Conservation (phyloP, 1,140 invertebrate species). For the Anoplolepis gracilipes region DNA sequence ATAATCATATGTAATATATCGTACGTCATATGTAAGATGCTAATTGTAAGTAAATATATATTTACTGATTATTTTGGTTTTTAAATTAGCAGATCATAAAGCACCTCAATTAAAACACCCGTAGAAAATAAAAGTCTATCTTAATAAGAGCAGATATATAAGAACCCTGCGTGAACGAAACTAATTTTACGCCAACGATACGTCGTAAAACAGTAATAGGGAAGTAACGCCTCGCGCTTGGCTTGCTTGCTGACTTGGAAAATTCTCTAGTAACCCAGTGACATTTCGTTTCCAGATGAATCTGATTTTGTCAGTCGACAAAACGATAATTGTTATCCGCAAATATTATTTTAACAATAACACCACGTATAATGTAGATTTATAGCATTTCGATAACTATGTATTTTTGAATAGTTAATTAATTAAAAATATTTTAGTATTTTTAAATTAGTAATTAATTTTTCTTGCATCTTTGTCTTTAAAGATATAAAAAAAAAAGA, state of each 20-base stretch:
- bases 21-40: no score
- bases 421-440: no score
- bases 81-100: neutral
- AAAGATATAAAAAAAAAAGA: neutral
- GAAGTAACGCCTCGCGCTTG: constrained; percentile 34
- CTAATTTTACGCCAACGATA: constrained; percentile 49
- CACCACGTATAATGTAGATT: no score
- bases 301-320: constrained; percentile 46
- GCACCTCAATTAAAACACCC: neutral
- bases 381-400: neutral
- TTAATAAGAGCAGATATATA: constrained; percentile 17
- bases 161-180: constrained; percentile 25
- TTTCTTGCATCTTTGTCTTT: neutral
- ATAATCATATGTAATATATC: neutral
- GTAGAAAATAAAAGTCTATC: neutral
- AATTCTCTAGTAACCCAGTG: constrained; percentile 71
- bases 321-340: neutral
- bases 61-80: neutral
- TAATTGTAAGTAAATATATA: neutral
- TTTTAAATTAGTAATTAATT: neutral
- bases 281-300: constrained; percentile 52
- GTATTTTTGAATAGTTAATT: no score
- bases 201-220: constrained; percentile 44
- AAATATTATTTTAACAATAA: constrained; percentile 17
- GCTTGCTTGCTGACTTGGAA: constrained; percentile 58